Evolutionary conservation across 2,113 vertebrate species (phyloP).

Genomic region (Illadopsis cleaveri): DNA sequence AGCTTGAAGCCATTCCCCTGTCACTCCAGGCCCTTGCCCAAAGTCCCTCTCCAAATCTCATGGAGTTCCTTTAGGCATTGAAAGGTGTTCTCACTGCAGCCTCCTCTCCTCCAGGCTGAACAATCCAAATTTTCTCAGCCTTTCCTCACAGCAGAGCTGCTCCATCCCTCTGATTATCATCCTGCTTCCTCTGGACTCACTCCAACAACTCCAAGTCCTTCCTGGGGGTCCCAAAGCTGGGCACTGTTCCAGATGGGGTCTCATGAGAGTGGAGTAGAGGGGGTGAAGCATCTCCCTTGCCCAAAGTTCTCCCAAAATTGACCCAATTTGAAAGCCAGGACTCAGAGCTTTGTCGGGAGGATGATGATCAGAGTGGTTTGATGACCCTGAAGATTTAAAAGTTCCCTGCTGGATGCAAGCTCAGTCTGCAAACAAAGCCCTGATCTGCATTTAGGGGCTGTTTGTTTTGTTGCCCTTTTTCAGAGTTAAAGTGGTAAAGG

Average conservation of each 20-base stretch:
- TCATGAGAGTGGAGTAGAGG: background rate
- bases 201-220: background rate
- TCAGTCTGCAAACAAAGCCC: background rate
- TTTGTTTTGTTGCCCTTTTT: background rate
- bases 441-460: background rate
- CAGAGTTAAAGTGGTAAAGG: background rate
- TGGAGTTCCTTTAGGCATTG: background rate
- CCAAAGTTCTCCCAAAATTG: background rate
- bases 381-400: background rate
- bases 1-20: background rate
- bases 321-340: fast-evolving
- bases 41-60: background rate
- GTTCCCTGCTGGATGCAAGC: background rate
- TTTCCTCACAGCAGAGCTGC: background rate
- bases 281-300: background rate
- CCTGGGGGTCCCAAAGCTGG: background rate
- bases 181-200: background rate
- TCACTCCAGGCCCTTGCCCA: no score
- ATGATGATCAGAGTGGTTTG: background rate
- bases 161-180: background rate
- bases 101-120: background rate
- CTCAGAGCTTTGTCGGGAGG: background rate
- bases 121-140: background rate
- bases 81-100: background rate
- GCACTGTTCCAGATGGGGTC: background rate